A percentile compares a stretch with the other conserved stretches of the same genome.
Conservation (phyloP, 2,888 invertebrate species). For the Heliconius erato region DNA sequence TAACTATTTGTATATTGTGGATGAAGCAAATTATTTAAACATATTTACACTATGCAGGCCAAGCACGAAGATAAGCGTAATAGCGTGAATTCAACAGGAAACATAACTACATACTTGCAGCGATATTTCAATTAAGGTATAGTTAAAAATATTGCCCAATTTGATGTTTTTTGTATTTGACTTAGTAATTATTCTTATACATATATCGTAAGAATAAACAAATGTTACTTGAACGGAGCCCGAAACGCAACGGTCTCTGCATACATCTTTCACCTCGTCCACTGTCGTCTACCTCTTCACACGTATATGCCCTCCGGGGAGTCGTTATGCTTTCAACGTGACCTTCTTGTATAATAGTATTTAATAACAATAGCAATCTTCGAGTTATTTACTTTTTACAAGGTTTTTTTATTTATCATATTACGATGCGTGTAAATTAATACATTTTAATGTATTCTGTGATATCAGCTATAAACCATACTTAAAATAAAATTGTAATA, state of each 20-base stretch:
- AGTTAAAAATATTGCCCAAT: conserved; percentile 1
- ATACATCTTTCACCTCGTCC: no score
- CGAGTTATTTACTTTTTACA: not conserved
- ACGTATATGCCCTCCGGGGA: no score
- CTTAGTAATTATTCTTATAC: not conserved
- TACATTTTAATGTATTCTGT: not conserved
- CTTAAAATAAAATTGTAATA: no score
- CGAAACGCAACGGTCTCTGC: not conserved
- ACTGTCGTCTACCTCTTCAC: no score
- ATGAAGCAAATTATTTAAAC: not conserved
- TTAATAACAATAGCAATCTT: not conserved
- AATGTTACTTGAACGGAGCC: not conserved
- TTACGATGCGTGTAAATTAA: not conserved
- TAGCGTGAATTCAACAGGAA: conserved; percentile 5
- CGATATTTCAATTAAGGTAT: not conserved
- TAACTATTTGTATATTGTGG: not conserved
- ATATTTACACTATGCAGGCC: not conserved
- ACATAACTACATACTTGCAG: not conserved
- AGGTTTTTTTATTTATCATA: not conserved
- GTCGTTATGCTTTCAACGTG: no score
- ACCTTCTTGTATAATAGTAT: no score
- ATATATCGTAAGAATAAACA: not conserved
- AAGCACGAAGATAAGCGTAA: conserved; percentile 5
- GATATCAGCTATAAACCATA: not conserved
- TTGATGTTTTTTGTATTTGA: not conserved